A percentile compares a stretch with the other conserved stretches of the same genome.
Conservation (phyloP, 53 echinoderm and acorn worm species). For the Glandiceps talaboti region DNA sequence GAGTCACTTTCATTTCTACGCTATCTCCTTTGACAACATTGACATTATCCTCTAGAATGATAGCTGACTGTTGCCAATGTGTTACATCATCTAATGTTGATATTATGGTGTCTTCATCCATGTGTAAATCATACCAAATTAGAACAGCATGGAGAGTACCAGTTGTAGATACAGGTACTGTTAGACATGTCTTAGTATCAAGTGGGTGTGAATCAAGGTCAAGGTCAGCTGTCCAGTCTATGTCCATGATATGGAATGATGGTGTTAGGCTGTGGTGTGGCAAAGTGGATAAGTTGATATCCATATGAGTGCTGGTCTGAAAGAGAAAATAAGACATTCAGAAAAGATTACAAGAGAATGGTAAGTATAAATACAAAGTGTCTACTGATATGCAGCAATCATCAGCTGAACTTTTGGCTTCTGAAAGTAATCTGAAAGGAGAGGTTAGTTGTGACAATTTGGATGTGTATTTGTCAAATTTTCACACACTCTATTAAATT, state of each 20-base stretch:
- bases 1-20: conserved; percentile 11
- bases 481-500: too few species aligned
- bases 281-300: conserved; percentile 31
- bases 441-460: too few species aligned
- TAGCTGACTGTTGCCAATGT: conserved; percentile 58
- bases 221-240: conserved; percentile 18
- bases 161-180: conserved; percentile 11
- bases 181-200: conserved; percentile 4
- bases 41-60: conserved; percentile 18
- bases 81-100: conserved; percentile 38
- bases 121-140: conserved; percentile 44
- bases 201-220: conserved; percentile 13
- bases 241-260: conserved; percentile 18
- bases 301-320: conserved; percentile 46
- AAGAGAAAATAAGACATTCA: not conserved
- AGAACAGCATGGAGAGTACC: conserved; percentile 31
- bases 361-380: too few species aligned
- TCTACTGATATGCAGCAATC: too few species aligned
- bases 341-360: not conserved
- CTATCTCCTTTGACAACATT: conserved; percentile 31
- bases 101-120: conserved; percentile 12
- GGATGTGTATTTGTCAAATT: too few species aligned
- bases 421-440: too few species aligned
- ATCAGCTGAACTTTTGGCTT: too few species aligned
- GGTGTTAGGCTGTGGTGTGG: conserved; percentile 34